Evolutionary conservation across 2,113 vertebrate genomes (phyloP), one percentile per base, ranked within the genome.

Genomic region (Romanogobio albipinnatus): DNA sequence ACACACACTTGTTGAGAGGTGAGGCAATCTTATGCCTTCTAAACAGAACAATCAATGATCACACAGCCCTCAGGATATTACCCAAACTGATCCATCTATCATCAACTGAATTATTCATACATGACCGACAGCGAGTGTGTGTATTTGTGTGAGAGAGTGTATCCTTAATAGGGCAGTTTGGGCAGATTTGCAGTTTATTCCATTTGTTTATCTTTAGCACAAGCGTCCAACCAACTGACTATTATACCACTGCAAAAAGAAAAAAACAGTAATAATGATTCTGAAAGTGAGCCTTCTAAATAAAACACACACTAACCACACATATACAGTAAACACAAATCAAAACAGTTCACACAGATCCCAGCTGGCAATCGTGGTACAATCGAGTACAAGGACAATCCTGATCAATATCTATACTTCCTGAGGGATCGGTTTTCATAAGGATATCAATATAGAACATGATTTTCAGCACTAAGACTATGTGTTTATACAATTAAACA

Each of bases 71-170:
- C 64, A 15, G 49, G 62, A 82, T 82, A 82, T 70, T 64, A 56
- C 64, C 71, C 66, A 82, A 82, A 82, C 80, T 53, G 47, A 82
- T 82, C 80, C n/a, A 82, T 82, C 64, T 71, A 71, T 82, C 80
- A 82, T 82, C 62, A 58, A 15, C 47, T 82, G 66, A 82, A 82
- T 82, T 71, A 82, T 82, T 82, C 19, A 82, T 82, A 56, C 49
- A 56, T 29, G 22, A 71, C 61, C 17, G 81, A 84, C 49, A 87
- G 29, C 59, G 64, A 71, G 26, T 47, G 83, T 47, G 39, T 83
- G 24, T 51, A 4, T 85, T 47, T 84, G 33, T 74, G 53, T 39
- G 39, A 39, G 39, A 87, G 61, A 49, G 71, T 85, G 71, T 26
- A 4, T 85, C 45, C 47, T 53, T 0, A 53, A 53, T 64, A 62